Base-by-base conservation (phyloP, 2,113 vertebrate species). In the Oryzias woworae region DNA sequence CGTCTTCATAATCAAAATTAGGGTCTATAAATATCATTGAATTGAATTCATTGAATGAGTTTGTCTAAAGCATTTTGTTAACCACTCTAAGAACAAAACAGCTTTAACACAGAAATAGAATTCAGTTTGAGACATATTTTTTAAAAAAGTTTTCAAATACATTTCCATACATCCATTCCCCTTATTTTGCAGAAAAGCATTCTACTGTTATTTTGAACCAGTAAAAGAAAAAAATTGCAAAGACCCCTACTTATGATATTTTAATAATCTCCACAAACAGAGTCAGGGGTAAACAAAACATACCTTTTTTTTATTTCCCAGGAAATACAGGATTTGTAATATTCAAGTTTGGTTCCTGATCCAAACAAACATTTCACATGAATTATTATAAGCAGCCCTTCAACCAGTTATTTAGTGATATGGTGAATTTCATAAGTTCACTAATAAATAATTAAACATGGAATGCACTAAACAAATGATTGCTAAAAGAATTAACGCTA, bases 311-410 rank as follows among this genome's bases (percentile, higher is more conserved):
- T 20, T 2, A 7, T 48, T 48, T 20, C 0, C 20, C 16, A 18
- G 20, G n/a, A 3, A 48, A 18, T 20, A 48, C 3, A 48, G 12
- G n/a, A 20, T 18, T 18, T 48, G 7, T 18, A 48, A 18, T 7
- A 20, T n/a, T n/a, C 8, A 14, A 53, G 17, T 58, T 61, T 15
- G 2, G 16, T 62, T 58, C 56, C 64, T 66, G 69, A 71, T 77
- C 69, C 72, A 74, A 71, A 70, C 62, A 53, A 46, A 60, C 46
- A 72, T 14, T 74, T 69, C 66, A 77, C 28, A 72, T 24, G 51
- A 63, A 49, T 69, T 41, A 73, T 67, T 50, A 77, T 3, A 12
- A 36, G 83, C 86, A 90, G 87, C 82, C 85, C 85, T 87, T 81
- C 43, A 52, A 64, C 80, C 53, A 49, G 45, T 69, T 69, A 80